A percentile compares a stretch with the other conserved stretches of the same genome.
Evolutionary conservation across 1,140 invertebrate species (phyloP).

Genomic region (Macrosteles quadrilineatus): DNA sequence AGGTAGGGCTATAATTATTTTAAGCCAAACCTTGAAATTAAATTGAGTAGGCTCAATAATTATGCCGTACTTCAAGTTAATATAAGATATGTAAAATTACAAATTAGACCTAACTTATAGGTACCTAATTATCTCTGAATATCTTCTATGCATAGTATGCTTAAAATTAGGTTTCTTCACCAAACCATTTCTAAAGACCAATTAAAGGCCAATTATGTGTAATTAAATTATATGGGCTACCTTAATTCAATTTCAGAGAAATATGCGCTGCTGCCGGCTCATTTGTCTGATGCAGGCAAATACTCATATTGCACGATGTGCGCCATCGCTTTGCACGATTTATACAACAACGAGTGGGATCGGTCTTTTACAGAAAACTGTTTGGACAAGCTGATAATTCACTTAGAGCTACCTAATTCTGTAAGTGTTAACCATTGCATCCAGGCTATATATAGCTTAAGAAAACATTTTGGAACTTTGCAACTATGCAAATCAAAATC

Average conservation of each 20-base stretch:
- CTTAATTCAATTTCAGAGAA: not conserved
- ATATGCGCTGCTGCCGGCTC: not conserved
- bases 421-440: slow-evolving; percentile 39
- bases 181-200: no score
- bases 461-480: not conserved
- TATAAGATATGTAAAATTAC: no score
- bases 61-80: no score
- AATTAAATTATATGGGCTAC: not conserved
- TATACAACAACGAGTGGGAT: slow-evolving; percentile 55
- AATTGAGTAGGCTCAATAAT: no score
- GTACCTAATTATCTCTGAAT: no score
- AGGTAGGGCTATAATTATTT: no score
- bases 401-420: slow-evolving; percentile 53
- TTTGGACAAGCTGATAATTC: slow-evolving; percentile 50
- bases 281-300: slow-evolving; percentile 52
- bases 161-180: no score
- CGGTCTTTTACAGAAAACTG: slow-evolving; percentile 50
- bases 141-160: no score
- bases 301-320: slow-evolving; percentile 58
- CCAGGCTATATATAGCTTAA: not conserved
- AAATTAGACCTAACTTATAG: no score
- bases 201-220: no score
- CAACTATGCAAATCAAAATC: no score
- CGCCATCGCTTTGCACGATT: slow-evolving; percentile 52
- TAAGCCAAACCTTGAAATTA: no score